Percentiles rank a stretch among this genome's conserved stretches.
These are phyloP conservation scores for Tetragnatha montana DNA, from an alignment of 2,888 invertebrate species.

Conservation along the genomic window DNA sequence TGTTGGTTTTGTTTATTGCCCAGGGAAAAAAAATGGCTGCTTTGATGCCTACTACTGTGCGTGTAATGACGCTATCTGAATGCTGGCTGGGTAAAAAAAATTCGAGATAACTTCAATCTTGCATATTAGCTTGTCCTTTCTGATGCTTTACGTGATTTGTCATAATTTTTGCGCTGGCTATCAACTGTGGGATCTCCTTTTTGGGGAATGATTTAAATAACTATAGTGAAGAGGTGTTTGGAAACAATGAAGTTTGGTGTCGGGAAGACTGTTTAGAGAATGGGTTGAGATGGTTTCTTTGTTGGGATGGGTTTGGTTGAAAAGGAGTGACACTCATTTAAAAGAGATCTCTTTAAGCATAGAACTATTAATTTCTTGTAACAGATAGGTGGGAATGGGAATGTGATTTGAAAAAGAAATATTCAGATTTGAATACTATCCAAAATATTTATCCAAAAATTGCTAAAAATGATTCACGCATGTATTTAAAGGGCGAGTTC, in stretches of 20 bases:
- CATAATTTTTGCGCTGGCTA: background rate
- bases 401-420: no score
- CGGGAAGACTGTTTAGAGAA: background rate
- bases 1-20: slow-evolving; percentile 35
- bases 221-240: background rate
- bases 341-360: no score
- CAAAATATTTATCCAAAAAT: no score
- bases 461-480: no score
- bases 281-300: background rate
- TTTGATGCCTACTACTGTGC: slow-evolving; percentile 4
- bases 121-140: background rate
- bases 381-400: no score
- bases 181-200: background rate
- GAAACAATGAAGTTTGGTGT: background rate
- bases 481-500: no score
- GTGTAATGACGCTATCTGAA: background rate
- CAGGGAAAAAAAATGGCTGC: background rate
- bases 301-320: no score
- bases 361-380: no score
- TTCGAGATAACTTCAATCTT: background rate
- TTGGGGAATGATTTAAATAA: background rate
- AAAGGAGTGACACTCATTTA: no score
- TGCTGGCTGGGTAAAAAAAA: background rate
- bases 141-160: background rate
- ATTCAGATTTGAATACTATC: no score